Conservation (phyloP, 2,888 invertebrate genomes). For the Antitype chi region DNA sequence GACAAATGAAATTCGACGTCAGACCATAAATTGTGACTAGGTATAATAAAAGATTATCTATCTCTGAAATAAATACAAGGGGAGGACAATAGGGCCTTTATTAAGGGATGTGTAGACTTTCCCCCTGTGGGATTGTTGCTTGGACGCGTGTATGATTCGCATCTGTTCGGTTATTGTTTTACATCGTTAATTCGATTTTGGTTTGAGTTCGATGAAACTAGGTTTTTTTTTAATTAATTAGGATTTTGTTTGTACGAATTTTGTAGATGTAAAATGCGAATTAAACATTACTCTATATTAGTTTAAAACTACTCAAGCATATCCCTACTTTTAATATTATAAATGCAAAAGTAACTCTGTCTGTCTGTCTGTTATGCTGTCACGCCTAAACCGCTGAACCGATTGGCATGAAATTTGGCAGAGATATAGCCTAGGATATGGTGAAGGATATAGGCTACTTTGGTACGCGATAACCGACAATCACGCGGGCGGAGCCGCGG, state of each 20-base stretch:
- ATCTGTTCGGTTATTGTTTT: slow-evolving; percentile 68
- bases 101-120: slow-evolving; percentile 78
- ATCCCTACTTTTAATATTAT: too few species aligned
- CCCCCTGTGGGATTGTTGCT: slow-evolving; percentile 50
- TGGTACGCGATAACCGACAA: too few species aligned
- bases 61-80: slow-evolving; percentile 87
- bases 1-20: slow-evolving; percentile 87
- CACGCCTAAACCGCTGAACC: too few species aligned
- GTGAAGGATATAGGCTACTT: too few species aligned
- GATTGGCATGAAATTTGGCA: too few species aligned
- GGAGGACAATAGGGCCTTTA: slow-evolving; percentile 87
- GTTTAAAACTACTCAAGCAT: too few species aligned
- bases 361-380: too few species aligned
- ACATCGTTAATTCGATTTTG: slow-evolving; percentile 46
- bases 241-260: not conserved
- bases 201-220: slow-evolving; percentile 5
- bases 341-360: too few species aligned
- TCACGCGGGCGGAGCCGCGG: too few species aligned
- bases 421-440: too few species aligned
- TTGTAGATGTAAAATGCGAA: not conserved
- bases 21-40: slow-evolving; percentile 85
- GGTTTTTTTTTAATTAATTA: slow-evolving; percentile 21
- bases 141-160: slow-evolving; percentile 59
- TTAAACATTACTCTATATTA: not conserved
- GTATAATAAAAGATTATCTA: slow-evolving; percentile 89